Base-by-base conservation (phyloP, 2,888 invertebrate species). In the Eulithis testata region DNA sequence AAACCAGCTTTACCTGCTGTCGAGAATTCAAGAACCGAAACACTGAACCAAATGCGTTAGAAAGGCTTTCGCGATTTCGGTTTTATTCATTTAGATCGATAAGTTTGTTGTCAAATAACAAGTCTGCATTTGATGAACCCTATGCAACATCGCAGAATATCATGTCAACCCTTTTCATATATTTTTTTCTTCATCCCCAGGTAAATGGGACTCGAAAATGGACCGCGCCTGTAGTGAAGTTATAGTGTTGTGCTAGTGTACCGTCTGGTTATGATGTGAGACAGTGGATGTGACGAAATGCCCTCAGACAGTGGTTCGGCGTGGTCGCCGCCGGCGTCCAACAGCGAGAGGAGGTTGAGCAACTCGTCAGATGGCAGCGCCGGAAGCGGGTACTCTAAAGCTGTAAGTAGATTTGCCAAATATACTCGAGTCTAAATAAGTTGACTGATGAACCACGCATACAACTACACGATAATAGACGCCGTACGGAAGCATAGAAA, bases 331-430 rank as follows among this genome's bases (percentile, higher is more conserved):
- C 91, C 91, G 73, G 90, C 92, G 69, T 85, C 87, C 78, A 88
- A 85, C 80, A 85, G 86, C 81, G 93, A 93, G 83, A 85, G 92
- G 83, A 88, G 93, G 71, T 83, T 93, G 76, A 93, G 93, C 83
- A 93, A 93, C 87, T 93, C 93, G 60, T 91, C 91, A 66, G 93
- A 93, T 88, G 92, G 93, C 76, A 91, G 91, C 81, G 91, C 90
- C 66, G 88, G 93, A 78, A 93, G 93, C 81, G 91, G 93, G 59
- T 91, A 93, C 74, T 92, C 93, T 73, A 92, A 92, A 84, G 85
- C 93, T 79, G 93, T 93, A 82, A 91, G 93, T 91, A 71, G 60
- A 36, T 59, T 55, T 61, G 57, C 52, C 56, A 63, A 57, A 57
- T 50, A 50, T 21, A 60, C 54, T 55, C 49, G 12, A 44, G 21